Evolutionary conservation across 2,113 vertebrate genomes (phyloP).

Genomic region (Nothoprocta perdicaria): DNA sequence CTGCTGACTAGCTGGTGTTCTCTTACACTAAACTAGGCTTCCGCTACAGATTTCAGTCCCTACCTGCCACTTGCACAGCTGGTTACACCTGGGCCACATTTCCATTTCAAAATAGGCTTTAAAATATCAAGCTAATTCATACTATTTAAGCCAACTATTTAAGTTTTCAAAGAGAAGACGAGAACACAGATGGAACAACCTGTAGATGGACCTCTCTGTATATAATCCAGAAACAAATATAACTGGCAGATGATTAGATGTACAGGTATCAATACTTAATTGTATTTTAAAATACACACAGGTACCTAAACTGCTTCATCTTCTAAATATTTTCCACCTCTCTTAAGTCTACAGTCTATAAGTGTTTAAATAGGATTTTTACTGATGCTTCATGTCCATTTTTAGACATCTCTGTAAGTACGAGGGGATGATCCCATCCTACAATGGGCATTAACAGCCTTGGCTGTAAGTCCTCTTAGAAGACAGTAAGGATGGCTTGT

Average conservation of each 20-base stretch:
- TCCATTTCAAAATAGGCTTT: not conserved
- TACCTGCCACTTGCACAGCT: not conserved
- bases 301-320: not conserved
- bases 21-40: not conserved
- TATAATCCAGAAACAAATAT: not conserved
- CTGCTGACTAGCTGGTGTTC: not conserved
- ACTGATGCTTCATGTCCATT: not conserved
- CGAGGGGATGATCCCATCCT: not conserved
- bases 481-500: not conserved
- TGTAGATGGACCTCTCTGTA: not conserved
- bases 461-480: not conserved
- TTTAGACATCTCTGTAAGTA: not conserved
- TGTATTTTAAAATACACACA: not conserved
- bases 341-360: not conserved
- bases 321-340: not conserved
- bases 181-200: not conserved
- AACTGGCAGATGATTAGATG: not conserved
- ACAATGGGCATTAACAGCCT: fast-evolving
- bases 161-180: not conserved
- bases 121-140: not conserved
- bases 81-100: not conserved
- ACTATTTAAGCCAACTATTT: not conserved
- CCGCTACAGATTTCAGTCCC: not conserved
- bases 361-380: not conserved
- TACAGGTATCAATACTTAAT: not conserved